Evolutionary conservation across 2,113 vertebrate species (phyloP), one percentile per base, ranked within the genome.

Genomic region (Xyliphius kryptos): DNA sequence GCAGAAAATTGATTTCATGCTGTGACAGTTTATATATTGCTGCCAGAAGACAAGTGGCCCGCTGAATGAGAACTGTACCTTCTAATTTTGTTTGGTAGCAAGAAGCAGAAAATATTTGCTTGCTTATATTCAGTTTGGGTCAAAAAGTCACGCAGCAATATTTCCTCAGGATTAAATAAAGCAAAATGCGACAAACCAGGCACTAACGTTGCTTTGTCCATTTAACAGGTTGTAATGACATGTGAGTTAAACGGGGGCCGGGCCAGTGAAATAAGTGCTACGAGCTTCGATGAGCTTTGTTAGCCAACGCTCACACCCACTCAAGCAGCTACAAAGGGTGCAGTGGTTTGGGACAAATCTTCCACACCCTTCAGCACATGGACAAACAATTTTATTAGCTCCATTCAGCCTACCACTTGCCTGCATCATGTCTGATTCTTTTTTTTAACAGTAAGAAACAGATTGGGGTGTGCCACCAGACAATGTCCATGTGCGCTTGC

Each of bases 1-100:
- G 86, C 85, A 90, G 82, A 90, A 90, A 88, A 90, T 79, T 85
- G 86, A 89, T 89, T 90, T 91, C 86, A 89, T 88, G 85, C 88
- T 87, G 85, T 81, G 87, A 86, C 86, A 88, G 83, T 89, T 90
- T 87, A 89, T 82, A 87, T 79, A 85, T 75, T 85, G 80, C 83
- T 77, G 77, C 73, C 73, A 86, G 81, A 85, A 87, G 72, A 85
- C 73, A 85, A 85, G 80, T 71, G 81, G 76, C 75, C 86, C 75
- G 82, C 81, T 83, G 65, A 84, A 84, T 77, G 67, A 62, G 58
- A 79, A 80, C 83, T 75, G 54, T 74, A 75, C 62, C 72, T 83
- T 78, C 71, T 76, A 76, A 79, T 77, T n/a, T 77, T 73, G 70
- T 77, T 76, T 73, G 69, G 64, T 70, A 54, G 64, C 59, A 48